A percentile compares a stretch with the other conserved stretches of the same genome.
phyloP scores from a whole-genome alignment of 2,113 vertebrate genomes.

The Xenopus tropicalis region DNA sequence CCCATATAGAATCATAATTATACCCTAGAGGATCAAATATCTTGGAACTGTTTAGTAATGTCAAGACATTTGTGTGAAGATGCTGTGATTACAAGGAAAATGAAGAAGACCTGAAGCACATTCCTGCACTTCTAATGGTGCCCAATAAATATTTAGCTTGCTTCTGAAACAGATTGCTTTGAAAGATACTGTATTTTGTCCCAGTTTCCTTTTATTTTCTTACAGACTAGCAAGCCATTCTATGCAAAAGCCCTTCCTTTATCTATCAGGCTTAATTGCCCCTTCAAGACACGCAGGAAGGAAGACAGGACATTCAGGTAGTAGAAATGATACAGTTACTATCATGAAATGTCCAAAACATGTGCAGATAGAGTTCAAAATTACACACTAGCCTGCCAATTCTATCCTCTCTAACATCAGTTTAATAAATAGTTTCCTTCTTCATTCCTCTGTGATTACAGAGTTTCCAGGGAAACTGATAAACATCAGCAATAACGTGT shows the following conservation, averaged over 20 bases:
- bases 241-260: not conserved
- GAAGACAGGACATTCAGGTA: slow-evolving; percentile 12
- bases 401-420: slow-evolving; percentile 10
- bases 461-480: slow-evolving; percentile 31
- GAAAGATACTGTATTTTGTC: not conserved
- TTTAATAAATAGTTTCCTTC: slow-evolving; percentile 41
- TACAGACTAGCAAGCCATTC: not conserved
- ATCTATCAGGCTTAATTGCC: slow-evolving; percentile 8
- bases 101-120: slow-evolving; percentile 17
- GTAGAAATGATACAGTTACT: slow-evolving; percentile 15
- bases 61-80: not conserved
- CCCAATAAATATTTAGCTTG: not conserved
- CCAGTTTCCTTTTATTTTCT: not conserved
- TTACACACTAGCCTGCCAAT: slow-evolving; percentile 36
- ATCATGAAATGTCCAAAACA: slow-evolving; percentile 26
- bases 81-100: not conserved
- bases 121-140: not conserved
- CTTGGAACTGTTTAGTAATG: not conserved
- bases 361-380: slow-evolving; percentile 31
- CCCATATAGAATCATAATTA: slow-evolving; percentile 3
- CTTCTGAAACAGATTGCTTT: not conserved
- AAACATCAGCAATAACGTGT: slow-evolving; percentile 28
- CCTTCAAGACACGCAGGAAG: slow-evolving; percentile 12
- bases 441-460: slow-evolving; percentile 27
- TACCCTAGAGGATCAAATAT: slow-evolving; percentile 11